Evolutionary conservation across 2,113 vertebrate species (phyloP).

Genomic region (Cinclus cinclus): DNA sequence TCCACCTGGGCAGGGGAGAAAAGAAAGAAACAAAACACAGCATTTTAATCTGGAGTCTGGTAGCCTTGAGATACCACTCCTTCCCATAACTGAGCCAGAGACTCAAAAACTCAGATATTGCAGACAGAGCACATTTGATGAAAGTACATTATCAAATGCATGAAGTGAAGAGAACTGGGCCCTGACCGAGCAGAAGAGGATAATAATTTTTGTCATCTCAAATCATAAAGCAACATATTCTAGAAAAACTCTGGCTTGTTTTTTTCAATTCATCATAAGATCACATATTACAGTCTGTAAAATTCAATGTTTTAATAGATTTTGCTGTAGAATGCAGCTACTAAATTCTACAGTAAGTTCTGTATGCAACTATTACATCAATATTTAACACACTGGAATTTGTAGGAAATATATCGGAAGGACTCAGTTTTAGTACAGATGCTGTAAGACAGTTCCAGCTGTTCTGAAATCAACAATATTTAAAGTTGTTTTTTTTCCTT

Average conservation of each 20-base stretch:
- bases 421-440: neutral
- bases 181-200: neutral
- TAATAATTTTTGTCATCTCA: neutral
- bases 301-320: neutral
- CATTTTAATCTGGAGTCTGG: neutral
- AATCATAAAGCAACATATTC: neutral
- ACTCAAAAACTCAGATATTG: neutral
- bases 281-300: neutral
- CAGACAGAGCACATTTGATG: neutral
- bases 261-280: neutral
- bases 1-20: conserved; percentile 82
- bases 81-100: neutral
- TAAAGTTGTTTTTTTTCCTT: neutral
- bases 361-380: neutral
- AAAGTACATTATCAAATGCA: neutral
- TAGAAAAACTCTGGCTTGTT: neutral
- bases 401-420: neutral
- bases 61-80: neutral
- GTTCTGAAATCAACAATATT: neutral
- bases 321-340: neutral
- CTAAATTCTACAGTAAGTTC: neutral
- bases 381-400: neutral
- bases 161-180: neutral
- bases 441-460: neutral
- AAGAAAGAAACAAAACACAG: neutral